A percentile compares a stretch with the other conserved stretches of the same genome.
These are phyloP conservation scores for Mylabris sibirica DNA, from an alignment of 2,888 invertebrate species.

Conservation along the genomic window DNA sequence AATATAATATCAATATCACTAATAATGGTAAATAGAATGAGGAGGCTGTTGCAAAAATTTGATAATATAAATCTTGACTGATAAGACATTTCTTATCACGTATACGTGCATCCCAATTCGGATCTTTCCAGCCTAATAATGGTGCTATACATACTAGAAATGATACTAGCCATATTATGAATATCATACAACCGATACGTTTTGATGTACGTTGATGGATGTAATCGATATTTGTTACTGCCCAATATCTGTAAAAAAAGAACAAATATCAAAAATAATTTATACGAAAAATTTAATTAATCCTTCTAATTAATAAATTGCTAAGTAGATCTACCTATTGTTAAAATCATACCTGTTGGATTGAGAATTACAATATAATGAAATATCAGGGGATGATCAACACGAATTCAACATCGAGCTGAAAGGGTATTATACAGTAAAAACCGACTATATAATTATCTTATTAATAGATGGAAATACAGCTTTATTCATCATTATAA, in stretches of 20 bases:
- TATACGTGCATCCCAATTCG: slow-evolving; percentile 67
- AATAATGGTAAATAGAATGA: slow-evolving; percentile 88
- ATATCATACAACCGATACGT: slow-evolving; percentile 81
- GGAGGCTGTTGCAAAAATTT: slow-evolving; percentile 89
- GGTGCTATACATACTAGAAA: slow-evolving; percentile 88
- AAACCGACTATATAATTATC: not conserved
- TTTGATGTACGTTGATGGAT: slow-evolving; percentile 82
- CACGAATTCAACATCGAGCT: not conserved
- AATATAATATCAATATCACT: slow-evolving; percentile 88
- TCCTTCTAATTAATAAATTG: not conserved
- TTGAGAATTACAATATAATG: not conserved
- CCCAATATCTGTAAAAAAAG: slow-evolving; percentile 76
- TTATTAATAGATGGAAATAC: not conserved
- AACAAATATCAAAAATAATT: slow-evolving; percentile 15
- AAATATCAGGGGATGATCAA: not conserved
- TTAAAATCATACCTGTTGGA: not conserved
- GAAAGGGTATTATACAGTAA: not conserved
- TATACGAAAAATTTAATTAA: not conserved
- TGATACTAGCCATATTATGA: slow-evolving; percentile 83
- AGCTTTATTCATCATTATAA: not conserved
- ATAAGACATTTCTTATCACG: slow-evolving; percentile 78
- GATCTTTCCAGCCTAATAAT: slow-evolving; percentile 83
- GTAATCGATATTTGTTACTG: slow-evolving; percentile 90
- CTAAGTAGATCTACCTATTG: not conserved
- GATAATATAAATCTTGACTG: slow-evolving; percentile 84